Evolutionary conservation across 2,797 vertebrate species (phyloP), one percentile per base, ranked within the genome.

Genomic region (Thunnus albacares): DNA sequence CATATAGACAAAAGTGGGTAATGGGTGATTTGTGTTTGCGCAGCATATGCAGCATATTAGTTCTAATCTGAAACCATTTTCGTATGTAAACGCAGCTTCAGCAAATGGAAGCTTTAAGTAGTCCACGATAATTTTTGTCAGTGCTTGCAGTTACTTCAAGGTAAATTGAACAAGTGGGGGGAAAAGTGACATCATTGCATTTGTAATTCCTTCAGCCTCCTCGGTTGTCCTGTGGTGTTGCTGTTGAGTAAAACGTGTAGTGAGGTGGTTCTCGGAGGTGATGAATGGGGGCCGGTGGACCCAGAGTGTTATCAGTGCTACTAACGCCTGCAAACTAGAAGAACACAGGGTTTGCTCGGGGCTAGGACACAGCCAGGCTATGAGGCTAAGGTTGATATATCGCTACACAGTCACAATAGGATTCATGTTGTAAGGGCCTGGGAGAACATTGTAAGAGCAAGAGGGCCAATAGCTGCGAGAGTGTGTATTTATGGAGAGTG

Each of bases 381-480:
- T 0, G 45, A 71, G 81, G 81, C 71, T 82, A 77, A 52, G 71
- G 76, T 69, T 86, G 85, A 93, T 91, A 38, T 86, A 88, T 88
- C 6, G 12, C 82, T 28, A 66, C 74, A 59, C 52, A 17, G 28
- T 58, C 71, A 47, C 73, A 61, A 75, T 55, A 64, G 67, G 79
- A 80, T 70, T 77, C 70, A 79, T 78, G 78, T 52, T 83, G 79
- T 78, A 65, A 82, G 72, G 51, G 62, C 55, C 9, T 52, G 58
- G 0, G 74, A 8, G 51, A 82, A 79, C 64, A 56, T 43, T 6
- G 62, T 26, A 60, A 22, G 63, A 77, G 71, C 35, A 56, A 64
- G n/a, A 55, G 53, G 60, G 62, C 59, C 57, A 61, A 61, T 75
- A 17, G 81, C 79, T 81, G 72, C 30, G 55, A 41, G 33, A 41